phyloP scores from a whole-genome alignment of 2,113 vertebrate genomes.

The Spea multiplicata region DNA sequence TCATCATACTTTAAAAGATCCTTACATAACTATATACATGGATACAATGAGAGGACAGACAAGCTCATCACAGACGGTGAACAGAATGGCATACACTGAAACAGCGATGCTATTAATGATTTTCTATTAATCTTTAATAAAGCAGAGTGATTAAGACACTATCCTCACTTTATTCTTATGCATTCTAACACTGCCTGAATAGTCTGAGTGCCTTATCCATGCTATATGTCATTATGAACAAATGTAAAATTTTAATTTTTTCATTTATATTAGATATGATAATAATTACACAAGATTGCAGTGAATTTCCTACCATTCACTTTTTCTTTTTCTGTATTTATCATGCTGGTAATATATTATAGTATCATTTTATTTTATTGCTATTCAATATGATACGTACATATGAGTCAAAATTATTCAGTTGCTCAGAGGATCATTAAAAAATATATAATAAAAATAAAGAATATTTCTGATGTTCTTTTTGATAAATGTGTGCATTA shows the following conservation, averaged over 20 bases:
- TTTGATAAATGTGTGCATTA: no score
- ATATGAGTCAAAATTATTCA: background rate
- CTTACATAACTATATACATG: background rate
- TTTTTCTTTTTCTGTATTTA: slow-evolving; percentile 50
- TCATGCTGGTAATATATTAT: slow-evolving; percentile 9
- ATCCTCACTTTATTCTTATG: slow-evolving; percentile 67
- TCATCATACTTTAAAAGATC: background rate
- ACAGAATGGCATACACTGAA: slow-evolving; percentile 66
- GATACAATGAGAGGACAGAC: slow-evolving; percentile 58
- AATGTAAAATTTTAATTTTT: slow-evolving; percentile 64
- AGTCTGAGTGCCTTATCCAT: slow-evolving; percentile 61
- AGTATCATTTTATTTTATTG: slow-evolving; percentile 32
- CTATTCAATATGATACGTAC: slow-evolving; percentile 12
- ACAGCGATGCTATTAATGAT: slow-evolving; percentile 66
- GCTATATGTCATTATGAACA: slow-evolving; percentile 63
- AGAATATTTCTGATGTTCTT: no score
- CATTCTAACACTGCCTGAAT: slow-evolving; percentile 63
- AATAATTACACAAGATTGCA: slow-evolving; percentile 61
- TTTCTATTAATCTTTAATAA: slow-evolving; percentile 71
- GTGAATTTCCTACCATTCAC: slow-evolving; percentile 53
- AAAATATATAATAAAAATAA: no score
- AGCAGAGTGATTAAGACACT: slow-evolving; percentile 65
- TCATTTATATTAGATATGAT: slow-evolving; percentile 57
- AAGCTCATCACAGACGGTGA: slow-evolving; percentile 56
- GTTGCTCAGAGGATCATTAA: background rate